A percentile compares a stretch with the other conserved stretches of the same genome.
Conservation (phyloP, 1,140 invertebrate genomes). For the Drosophila insularis region DNA sequence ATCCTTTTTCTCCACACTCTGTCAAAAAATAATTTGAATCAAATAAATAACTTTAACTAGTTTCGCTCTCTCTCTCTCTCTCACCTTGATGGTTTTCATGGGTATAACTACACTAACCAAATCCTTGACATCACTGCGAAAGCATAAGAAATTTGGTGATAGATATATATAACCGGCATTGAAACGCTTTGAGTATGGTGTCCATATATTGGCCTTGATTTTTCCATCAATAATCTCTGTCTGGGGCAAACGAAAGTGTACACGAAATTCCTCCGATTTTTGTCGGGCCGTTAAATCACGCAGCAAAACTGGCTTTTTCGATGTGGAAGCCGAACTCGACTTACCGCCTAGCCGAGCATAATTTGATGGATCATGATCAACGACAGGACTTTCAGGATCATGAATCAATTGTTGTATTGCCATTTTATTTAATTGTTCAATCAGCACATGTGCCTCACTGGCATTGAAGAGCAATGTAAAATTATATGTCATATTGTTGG, state of each 20-base stretch:
- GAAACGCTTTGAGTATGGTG: slow-evolving; percentile 96
- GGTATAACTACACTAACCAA: slow-evolving; percentile 95
- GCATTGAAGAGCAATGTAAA: slow-evolving; percentile 91
- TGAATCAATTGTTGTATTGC: slow-evolving; percentile 92
- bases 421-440: slow-evolving; percentile 97
- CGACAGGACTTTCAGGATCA: slow-evolving; percentile 81
- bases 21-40: background rate
- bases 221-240: slow-evolving; percentile 96
- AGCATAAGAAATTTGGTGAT: slow-evolving; percentile 97
- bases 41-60: background rate
- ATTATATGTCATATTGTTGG: slow-evolving; percentile 79
- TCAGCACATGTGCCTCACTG: slow-evolving; percentile 94
- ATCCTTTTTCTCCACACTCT: slow-evolving; percentile 85
- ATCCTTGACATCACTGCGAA: slow-evolving; percentile 94
- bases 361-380: slow-evolving; percentile 67
- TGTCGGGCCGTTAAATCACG: slow-evolving; percentile 97
- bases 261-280: slow-evolving; percentile 93
- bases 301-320: slow-evolving; percentile 94
- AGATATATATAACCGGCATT: slow-evolving; percentile 95
- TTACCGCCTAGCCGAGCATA: slow-evolving; percentile 87
- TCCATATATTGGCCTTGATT: slow-evolving; percentile 91
- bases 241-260: slow-evolving; percentile 93
- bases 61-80: background rate
- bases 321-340: slow-evolving; percentile 82
- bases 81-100: slow-evolving; percentile 84